A percentile compares a stretch with the other conserved stretches of the same genome.
Conservation (phyloP, 2,113 vertebrate genomes). For the Sylvicapra grimmia region DNA sequence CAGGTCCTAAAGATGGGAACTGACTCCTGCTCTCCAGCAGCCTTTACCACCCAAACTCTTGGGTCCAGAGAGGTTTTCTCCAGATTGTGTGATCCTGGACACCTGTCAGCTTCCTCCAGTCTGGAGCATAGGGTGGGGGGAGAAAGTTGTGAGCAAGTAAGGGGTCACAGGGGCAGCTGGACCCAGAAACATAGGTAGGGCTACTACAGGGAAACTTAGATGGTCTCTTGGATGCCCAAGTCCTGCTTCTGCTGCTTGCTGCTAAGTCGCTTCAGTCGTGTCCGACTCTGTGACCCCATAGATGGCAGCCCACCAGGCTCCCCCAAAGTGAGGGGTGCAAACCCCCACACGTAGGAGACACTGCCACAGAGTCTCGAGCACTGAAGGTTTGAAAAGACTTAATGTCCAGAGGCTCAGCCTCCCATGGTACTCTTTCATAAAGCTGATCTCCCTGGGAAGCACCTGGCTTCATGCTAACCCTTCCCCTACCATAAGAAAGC, state of each 20-base stretch:
- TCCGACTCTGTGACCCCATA: too few relatives aligned
- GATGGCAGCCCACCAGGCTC: too few relatives aligned
- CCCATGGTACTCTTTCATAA: not conserved
- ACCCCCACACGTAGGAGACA: not conserved
- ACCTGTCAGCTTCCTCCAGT: not conserved
- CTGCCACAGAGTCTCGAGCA: not conserved
- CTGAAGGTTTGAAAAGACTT: not conserved
- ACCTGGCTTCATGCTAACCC: not conserved
- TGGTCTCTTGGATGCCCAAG: not conserved
- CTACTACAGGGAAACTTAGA: not conserved
- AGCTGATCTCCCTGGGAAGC: not conserved
- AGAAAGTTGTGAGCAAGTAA: not conserved
- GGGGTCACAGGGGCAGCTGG: too few relatives aligned
- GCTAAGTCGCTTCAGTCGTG: too few relatives aligned
- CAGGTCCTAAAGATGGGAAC: not conserved
- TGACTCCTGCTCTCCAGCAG: too few relatives aligned
- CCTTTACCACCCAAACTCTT: not conserved
- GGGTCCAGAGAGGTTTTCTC: not conserved
- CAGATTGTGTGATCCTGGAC: not conserved
- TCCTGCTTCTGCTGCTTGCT: too few relatives aligned
- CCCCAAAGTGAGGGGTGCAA: not conserved
- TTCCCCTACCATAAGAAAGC: not conserved
- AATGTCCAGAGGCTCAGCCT: not conserved
- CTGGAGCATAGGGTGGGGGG: not conserved
- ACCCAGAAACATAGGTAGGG: not conserved